A percentile compares a stretch with the other conserved stretches of the same genome.
phyloP scores from a whole-genome alignment of 1,140 invertebrate species.

The Hyles euphorbiae region DNA sequence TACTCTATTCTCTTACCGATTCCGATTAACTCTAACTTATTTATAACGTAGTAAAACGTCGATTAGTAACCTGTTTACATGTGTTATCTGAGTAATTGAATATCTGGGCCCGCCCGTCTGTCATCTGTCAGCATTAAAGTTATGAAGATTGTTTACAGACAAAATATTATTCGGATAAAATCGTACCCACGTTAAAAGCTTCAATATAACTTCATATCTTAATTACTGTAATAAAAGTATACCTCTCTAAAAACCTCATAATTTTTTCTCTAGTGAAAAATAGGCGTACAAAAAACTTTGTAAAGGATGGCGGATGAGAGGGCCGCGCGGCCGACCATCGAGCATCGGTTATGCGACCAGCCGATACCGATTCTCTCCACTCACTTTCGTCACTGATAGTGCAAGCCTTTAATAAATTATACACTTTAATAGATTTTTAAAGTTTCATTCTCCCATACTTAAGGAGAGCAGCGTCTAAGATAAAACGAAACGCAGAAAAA shows the following conservation, averaged over 20 bases:
- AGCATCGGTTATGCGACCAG: constrained; percentile 44
- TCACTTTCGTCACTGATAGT: constrained; percentile 28
- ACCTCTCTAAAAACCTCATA: constrained; percentile 57
- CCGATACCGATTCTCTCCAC: constrained; percentile 34
- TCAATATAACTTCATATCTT: constrained; percentile 59
- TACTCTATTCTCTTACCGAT: too few relatives aligned
- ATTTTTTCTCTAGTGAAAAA: constrained; percentile 57
- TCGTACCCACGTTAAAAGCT: constrained; percentile 47
- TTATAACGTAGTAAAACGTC: too few relatives aligned
- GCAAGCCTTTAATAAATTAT: constrained; percentile 49
- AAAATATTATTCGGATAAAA: constrained; percentile 30
- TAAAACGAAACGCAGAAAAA: constrained; percentile 35
- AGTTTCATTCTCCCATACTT: constrained; percentile 30
- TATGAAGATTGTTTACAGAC: constrained; percentile 31
- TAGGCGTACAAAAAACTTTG: constrained; percentile 53
- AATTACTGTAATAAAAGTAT: constrained; percentile 68
- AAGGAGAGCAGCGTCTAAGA: constrained; percentile 25
- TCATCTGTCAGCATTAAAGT: constrained; percentile 1
- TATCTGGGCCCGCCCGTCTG: too few relatives aligned
- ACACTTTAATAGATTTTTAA: constrained; percentile 42
- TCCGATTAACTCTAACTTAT: too few relatives aligned
- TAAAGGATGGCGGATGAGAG: constrained; percentile 46
- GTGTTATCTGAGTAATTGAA: too few relatives aligned
- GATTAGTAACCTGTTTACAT: too few relatives aligned
- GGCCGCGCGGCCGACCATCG: constrained; percentile 49